Conservation (phyloP, 2,113 vertebrate species). For the human region GRCh38 chr13:36553001-36553500, state of each 20-base stretch:
- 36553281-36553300: not conserved
- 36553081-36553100: not conserved
- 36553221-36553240: not conserved
- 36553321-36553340: not conserved
- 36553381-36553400: not conserved
- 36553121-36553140: not conserved
- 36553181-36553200: not conserved
- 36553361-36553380: conserved; percentile 7
- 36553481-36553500: not conserved
- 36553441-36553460: not conserved
- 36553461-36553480: not conserved
- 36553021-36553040: not conserved
- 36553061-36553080: not conserved
- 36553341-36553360: not conserved
- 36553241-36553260: not conserved
- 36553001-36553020: not conserved
- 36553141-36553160: not conserved
- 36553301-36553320: not conserved
- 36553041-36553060: not conserved
- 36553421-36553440: not conserved
- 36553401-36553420: not conserved
- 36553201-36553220: not conserved
- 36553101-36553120: not conserved
- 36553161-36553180: not conserved
- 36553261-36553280: not conserved